phyloP scores from a whole-genome alignment of 2,797 vertebrate genomes.

The Chaenodraco wilsoni region DNA sequence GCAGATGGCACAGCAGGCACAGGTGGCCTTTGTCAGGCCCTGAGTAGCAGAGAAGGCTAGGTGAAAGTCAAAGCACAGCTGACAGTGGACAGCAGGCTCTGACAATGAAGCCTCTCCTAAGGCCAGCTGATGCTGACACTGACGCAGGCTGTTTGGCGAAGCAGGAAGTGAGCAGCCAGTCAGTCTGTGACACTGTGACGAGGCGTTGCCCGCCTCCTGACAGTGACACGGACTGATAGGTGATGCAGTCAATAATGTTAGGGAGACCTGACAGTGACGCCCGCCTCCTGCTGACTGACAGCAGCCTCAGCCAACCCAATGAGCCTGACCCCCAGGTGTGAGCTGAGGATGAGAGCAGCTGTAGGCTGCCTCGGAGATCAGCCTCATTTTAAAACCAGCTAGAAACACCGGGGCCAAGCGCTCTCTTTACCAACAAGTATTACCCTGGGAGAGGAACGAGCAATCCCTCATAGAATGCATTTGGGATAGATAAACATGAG shows the following conservation, averaged over 20 bases:
- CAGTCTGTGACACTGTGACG: constrained; percentile 90
- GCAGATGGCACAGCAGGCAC: constrained; percentile 52
- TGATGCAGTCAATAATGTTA: constrained; percentile 73
- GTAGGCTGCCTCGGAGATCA: constrained; percentile 73
- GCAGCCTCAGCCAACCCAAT: constrained; percentile 74
- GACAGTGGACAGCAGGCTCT: constrained; percentile 81
- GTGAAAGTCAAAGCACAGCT: constrained; percentile 88
- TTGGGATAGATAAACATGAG: constrained; percentile 17
- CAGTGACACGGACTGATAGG: constrained; percentile 88
- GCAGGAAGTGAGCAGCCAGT: constrained; percentile 72
- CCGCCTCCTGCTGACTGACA: constrained; percentile 86
- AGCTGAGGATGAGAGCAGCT: constrained; percentile 89
- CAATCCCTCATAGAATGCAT: constrained; percentile 38
- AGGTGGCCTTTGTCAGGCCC: constrained; percentile 49
- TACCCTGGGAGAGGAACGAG: constrained; percentile 64
- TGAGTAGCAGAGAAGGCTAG: constrained; percentile 73
- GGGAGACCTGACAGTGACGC: constrained; percentile 97
- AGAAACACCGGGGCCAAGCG: constrained; percentile 41
- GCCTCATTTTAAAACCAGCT: constrained; percentile 44
- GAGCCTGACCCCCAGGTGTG: constrained; percentile 81
- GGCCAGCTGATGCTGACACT: constrained; percentile 95
- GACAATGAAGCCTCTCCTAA: constrained; percentile 63
- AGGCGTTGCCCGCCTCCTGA: constrained; percentile 90
- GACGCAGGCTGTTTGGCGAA: constrained; percentile 89
- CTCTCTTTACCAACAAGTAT: constrained; percentile 83